A percentile compares a stretch with the other conserved stretches of the same genome.
Conservation (phyloP, 2,888 invertebrate genomes). For the Taphrorychus bicolor region DNA sequence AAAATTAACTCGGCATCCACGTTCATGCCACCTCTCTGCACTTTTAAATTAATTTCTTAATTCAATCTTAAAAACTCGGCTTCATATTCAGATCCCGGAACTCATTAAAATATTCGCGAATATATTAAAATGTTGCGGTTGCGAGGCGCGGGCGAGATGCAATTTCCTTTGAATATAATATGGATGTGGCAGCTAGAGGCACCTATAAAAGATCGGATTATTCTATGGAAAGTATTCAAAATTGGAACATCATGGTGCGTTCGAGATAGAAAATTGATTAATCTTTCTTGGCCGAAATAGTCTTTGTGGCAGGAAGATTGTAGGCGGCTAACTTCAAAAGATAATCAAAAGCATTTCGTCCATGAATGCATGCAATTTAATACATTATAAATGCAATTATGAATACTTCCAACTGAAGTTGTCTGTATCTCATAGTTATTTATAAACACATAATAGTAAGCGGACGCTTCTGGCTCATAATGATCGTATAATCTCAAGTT, state of each 20-base stretch:
- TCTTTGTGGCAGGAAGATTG: too few relatives aligned
- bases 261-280: not conserved
- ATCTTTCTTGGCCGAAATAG: too few relatives aligned
- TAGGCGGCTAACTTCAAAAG: too few relatives aligned
- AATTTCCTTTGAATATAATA: not conserved
- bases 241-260: not conserved
- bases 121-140: not conserved
- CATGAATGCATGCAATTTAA: too few relatives aligned
- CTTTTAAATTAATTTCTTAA: not conserved
- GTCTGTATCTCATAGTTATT: too few relatives aligned
- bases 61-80: not conserved
- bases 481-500: constrained; percentile 9
- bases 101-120: not conserved
- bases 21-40: not conserved
- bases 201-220: not conserved
- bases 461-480: too few relatives aligned
- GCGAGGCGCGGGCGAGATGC: not conserved
- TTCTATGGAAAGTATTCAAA: not conserved
- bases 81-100: not conserved
- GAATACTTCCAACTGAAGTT: too few relatives aligned
- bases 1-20: not conserved
- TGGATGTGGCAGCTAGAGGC: not conserved
- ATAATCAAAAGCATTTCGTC: too few relatives aligned
- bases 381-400: too few relatives aligned
- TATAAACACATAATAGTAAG: too few relatives aligned